Evolutionary conservation across 1,140 invertebrate genomes (phyloP).

Genomic region (Adoxophyes honmai): DNA sequence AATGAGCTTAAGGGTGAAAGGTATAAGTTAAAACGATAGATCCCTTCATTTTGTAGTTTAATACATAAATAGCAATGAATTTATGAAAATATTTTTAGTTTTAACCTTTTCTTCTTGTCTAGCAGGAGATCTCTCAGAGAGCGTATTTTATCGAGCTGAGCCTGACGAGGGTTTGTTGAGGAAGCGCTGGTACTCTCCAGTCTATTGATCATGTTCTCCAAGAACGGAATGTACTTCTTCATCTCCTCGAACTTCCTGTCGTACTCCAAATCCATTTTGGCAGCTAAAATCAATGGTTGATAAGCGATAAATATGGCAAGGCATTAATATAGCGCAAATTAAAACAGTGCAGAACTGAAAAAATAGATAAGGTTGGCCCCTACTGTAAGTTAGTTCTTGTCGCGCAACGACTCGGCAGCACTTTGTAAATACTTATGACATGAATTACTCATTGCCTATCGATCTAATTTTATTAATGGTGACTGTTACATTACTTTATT

Average conservation of each 20-base stretch:
- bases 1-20: too few relatives aligned
- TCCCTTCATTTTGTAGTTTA: too few relatives aligned
- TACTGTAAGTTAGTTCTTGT: too few relatives aligned
- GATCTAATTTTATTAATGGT: too few relatives aligned
- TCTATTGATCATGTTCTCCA: constrained; percentile 80
- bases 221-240: constrained; percentile 82
- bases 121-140: constrained; percentile 79
- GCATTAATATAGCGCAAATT: too few relatives aligned
- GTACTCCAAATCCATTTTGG: constrained; percentile 73
- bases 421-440: too few relatives aligned
- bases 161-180: constrained; percentile 72
- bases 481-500: too few relatives aligned
- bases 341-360: not conserved
- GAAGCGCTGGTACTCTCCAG: constrained; percentile 70
- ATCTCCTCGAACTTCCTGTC: constrained; percentile 80
- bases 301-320: too few relatives aligned
- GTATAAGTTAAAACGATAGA: too few relatives aligned
- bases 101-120: constrained; percentile 79
- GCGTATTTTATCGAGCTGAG: constrained; percentile 80
- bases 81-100: not conserved
- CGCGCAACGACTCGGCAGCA: too few relatives aligned
- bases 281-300: constrained; percentile 30
- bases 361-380: too few relatives aligned
- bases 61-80: not conserved
- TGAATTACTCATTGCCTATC: too few relatives aligned